Percentiles rank a stretch among this genome's conserved stretches.
phyloP scores from a whole-genome alignment of 2,888 invertebrate species.

The Nymphalis c-album region DNA sequence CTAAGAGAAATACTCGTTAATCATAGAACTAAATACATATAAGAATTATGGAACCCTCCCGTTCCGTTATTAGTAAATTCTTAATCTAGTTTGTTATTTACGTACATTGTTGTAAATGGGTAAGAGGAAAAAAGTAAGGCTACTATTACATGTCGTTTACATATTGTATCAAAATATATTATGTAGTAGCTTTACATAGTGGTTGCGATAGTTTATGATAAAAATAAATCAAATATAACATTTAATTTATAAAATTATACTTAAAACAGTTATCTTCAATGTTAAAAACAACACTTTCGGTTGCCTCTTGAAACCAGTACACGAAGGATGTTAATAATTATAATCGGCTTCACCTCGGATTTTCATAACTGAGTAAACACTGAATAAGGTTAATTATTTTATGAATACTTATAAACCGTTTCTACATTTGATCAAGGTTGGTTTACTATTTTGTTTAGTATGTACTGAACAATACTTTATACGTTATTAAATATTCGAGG shows the following conservation, averaged over 20 bases:
- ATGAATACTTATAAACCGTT: slow-evolving; percentile 39
- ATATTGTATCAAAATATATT: too few species aligned
- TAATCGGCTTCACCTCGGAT: slow-evolving; percentile 42
- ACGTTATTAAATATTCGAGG: too few species aligned
- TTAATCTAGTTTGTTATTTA: too few species aligned
- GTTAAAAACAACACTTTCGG: slow-evolving; percentile 10
- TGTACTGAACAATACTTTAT: not conserved
- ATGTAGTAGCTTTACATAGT: too few species aligned
- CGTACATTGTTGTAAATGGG: too few species aligned
- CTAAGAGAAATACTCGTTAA: too few species aligned
- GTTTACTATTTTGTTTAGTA: slow-evolving; percentile 34
- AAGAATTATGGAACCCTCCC: too few species aligned
- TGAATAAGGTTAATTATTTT: slow-evolving; percentile 44
- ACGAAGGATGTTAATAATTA: slow-evolving; percentile 39
- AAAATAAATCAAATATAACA: not conserved
- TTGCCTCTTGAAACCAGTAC: slow-evolving; percentile 1
- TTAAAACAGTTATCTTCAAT: not conserved
- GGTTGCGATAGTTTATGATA: too few species aligned
- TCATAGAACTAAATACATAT: too few species aligned
- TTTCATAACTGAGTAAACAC: slow-evolving; percentile 41
- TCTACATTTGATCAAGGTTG: slow-evolving; percentile 43
- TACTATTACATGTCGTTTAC: too few species aligned
- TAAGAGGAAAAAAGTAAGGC: too few species aligned
- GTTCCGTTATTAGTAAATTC: too few species aligned
- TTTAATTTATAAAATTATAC: not conserved